Evolutionary conservation across 2,797 vertebrate genomes (phyloP), one percentile per base, ranked within the genome.

Genomic region (Tamandua tetradactyla): DNA sequence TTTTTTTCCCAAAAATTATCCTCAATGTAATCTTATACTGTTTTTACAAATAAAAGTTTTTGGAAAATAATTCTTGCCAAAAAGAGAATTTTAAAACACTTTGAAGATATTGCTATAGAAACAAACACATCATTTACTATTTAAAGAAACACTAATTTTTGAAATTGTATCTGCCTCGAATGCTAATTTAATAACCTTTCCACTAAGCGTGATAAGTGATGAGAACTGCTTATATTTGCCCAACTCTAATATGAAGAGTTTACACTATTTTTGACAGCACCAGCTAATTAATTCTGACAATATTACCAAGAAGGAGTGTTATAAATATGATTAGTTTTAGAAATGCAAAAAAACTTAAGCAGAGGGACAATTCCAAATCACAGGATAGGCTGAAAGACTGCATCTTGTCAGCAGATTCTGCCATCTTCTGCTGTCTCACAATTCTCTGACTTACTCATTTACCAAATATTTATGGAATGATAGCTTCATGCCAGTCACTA

Each of bases 51-150:
- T n/a, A 89, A 64, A 90, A 74, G 7, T 61, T 93, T 87, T 91
- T 69, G 1, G 27, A 18, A 52, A 81, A 91, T 5, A n/a, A 61
- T 59, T 83, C 12, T 94, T 84, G 17, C 49, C 72, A 42, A 44
- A 97, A 92, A 69, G 8, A 89, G 52, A 64, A 79, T 49, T 93
- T 90, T 71, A 93, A 93, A 95, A 82, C 20, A 84, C 35, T 95
- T 78, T 62, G 20, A 86, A 78, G 35, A 57, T 83, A 95, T 94
- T 94, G 83, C 62, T 85, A 93, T 94, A 94, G 88, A 96, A 96
- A 97, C 84, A 91, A 93, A 42, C 64, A 87, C 35, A 80, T 30
- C 11, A 76, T 47, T 13, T 49, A 20, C 74, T 80, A 92, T 93
- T 96, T 91, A 91, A 76, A 96, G 64, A 88, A 89, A 83, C 37